Percentiles rank a stretch among this genome's conserved stretches.
Conservation (phyloP, 2,113 vertebrate species). For the Pollachius pollachius region DNA sequence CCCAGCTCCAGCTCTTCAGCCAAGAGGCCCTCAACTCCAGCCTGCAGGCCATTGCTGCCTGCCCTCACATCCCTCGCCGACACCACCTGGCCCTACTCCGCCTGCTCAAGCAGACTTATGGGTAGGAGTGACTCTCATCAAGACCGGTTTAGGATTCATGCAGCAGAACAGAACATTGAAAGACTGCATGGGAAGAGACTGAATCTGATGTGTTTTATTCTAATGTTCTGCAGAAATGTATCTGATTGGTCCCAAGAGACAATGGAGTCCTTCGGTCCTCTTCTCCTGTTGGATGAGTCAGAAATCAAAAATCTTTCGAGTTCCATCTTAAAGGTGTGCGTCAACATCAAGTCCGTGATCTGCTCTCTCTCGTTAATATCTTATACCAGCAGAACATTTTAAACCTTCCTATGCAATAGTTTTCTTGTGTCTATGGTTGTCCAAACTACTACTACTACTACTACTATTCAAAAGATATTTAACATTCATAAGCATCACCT, state of each 20-base stretch:
- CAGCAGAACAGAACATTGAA: not conserved
- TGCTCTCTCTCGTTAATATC: not conserved
- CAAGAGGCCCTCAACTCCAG: conserved; percentile 37
- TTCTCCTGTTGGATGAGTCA: conserved; percentile 53
- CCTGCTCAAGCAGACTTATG: conserved; percentile 52
- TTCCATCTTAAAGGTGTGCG: conserved; percentile 39
- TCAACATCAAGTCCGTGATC: not conserved
- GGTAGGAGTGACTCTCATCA: conserved; percentile 48
- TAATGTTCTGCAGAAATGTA: conserved; percentile 49
- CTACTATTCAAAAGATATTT: no score
- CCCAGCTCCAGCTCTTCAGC: conserved; percentile 46
- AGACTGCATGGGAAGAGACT: not conserved
- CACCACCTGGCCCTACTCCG: conserved; percentile 40
- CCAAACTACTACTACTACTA: no score
- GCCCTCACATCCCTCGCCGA: conserved; percentile 43
- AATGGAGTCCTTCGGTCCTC: conserved; percentile 47
- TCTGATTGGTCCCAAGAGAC: conserved; percentile 58
- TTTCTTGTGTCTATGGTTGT: no score
- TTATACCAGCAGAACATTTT: no score
- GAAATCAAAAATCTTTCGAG: conserved; percentile 20
- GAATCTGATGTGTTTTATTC: not conserved
- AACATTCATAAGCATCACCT: not conserved
- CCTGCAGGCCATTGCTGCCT: conserved; percentile 53
- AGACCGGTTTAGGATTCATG: not conserved
- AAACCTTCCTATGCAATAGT: no score